Evolutionary conservation across 1,140 invertebrate genomes (phyloP).

Genomic region (Drosophila paulistorum): DNA sequence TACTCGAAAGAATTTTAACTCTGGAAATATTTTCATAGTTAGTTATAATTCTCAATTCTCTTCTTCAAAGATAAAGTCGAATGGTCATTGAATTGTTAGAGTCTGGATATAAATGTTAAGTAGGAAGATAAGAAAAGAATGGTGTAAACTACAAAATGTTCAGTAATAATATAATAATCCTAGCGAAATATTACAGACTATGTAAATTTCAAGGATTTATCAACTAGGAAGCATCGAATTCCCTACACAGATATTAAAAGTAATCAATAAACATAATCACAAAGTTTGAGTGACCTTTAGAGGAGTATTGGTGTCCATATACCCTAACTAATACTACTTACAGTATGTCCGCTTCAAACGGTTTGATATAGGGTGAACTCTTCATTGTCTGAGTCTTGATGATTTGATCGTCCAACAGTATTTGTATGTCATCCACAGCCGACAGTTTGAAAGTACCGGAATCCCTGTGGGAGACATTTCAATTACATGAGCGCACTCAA

Average conservation of each 20-base stretch:
- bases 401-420: slow-evolving; percentile 97
- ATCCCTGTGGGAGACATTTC: slow-evolving; percentile 86
- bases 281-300: not conserved
- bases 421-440: slow-evolving; percentile 96
- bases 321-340: slow-evolving; percentile 82
- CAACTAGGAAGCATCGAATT: too few relatives aligned
- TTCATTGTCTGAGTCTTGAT: slow-evolving; percentile 99
- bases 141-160: too few relatives aligned
- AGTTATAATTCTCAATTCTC: too few relatives aligned
- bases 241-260: not conserved
- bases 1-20: too few relatives aligned
- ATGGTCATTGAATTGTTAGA: too few relatives aligned
- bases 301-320: not conserved
- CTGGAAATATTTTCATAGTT: too few relatives aligned
- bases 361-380: slow-evolving; percentile 98
- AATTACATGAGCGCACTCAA: slow-evolving; percentile 57
- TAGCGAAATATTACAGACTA: too few relatives aligned
- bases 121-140: too few relatives aligned
- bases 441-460: slow-evolving; percentile 96
- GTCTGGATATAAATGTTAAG: too few relatives aligned
- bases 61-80: too few relatives aligned
- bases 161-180: too few relatives aligned
- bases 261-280: not conserved
- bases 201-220: too few relatives aligned
- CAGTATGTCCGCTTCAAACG: slow-evolving; percentile 92